Evolutionary conservation across 2,888 invertebrate genomes (phyloP).

Genomic region (Hirtodrosophila confusa): DNA sequence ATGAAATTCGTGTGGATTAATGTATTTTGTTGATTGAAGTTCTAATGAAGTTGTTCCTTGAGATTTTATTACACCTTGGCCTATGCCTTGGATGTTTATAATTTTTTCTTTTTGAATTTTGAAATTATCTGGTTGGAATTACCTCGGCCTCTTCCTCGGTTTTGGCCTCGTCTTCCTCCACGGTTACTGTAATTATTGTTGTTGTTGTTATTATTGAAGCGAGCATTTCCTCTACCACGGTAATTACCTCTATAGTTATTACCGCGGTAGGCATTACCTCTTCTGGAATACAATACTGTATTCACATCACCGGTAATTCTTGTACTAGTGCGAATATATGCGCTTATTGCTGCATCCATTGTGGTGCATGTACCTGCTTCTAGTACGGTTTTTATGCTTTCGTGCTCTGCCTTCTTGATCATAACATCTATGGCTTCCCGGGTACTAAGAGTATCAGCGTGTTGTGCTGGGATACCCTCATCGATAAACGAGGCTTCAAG

Average conservation of each 20-base stretch:
- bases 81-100: too few relatives aligned
- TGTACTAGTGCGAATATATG: conserved; percentile 2
- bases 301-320: conserved; percentile 1
- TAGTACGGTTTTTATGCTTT: conserved; percentile 5
- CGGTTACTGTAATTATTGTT: too few relatives aligned
- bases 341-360: conserved; percentile 2
- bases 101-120: too few relatives aligned
- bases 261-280: background rate
- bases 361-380: conserved; percentile 3
- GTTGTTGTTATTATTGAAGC: background rate
- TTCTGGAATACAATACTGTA: conserved; percentile 2
- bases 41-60: too few relatives aligned
- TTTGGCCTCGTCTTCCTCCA: too few relatives aligned
- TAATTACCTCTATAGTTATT: conserved; percentile 2
- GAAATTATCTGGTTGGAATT: too few relatives aligned
- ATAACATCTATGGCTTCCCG: conserved; percentile 2
- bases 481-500: too few relatives aligned
- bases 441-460: conserved; percentile 1
- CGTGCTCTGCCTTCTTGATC: conserved; percentile 9
- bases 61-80: too few relatives aligned
- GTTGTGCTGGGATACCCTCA: too few relatives aligned
- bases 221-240: conserved; percentile 1
- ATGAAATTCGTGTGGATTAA: too few relatives aligned
- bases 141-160: too few relatives aligned
- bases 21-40: too few relatives aligned